phyloP scores from a whole-genome alignment of 2,113 vertebrate species.

The Cathartes aura region DNA sequence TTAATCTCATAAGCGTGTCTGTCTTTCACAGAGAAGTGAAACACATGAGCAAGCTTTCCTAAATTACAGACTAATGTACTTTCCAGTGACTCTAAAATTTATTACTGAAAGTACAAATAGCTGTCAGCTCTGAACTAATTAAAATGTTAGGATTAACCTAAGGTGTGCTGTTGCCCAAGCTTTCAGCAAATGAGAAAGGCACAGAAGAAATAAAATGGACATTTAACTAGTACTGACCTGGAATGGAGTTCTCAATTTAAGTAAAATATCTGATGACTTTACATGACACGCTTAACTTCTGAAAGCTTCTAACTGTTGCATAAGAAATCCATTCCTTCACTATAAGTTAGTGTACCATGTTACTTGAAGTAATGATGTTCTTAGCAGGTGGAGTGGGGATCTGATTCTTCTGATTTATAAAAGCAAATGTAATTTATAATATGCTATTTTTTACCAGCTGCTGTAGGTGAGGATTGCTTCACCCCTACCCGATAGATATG shows the following conservation, averaged over 20 bases:
- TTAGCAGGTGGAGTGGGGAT: neutral
- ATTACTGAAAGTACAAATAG: conserved; percentile 26
- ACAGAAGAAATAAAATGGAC: neutral
- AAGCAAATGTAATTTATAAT: neutral
- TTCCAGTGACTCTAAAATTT: conserved; percentile 48
- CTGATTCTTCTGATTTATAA: neutral
- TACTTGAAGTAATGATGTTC: neutral
- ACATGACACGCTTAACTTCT: neutral
- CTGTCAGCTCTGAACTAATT: conserved; percentile 51
- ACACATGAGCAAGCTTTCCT: conserved; percentile 22
- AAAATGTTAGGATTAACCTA: conserved; percentile 55
- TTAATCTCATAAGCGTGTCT: neutral
- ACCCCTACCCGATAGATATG: neutral
- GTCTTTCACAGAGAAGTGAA: neutral
- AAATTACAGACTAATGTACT: conserved; percentile 50
- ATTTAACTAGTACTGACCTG: neutral
- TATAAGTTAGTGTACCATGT: neutral
- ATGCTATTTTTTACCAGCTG: neutral
- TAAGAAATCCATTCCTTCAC: neutral
- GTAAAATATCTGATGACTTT: neutral
- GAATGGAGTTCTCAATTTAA: neutral
- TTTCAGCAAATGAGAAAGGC: neutral
- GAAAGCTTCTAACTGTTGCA: neutral
- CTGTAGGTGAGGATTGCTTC: neutral
- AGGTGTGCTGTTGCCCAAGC: neutral